Percentiles rank a stretch among this genome's conserved stretches.
Evolutionary conservation across 2,888 invertebrate species (phyloP).

Genomic region (Luperina testacea): DNA sequence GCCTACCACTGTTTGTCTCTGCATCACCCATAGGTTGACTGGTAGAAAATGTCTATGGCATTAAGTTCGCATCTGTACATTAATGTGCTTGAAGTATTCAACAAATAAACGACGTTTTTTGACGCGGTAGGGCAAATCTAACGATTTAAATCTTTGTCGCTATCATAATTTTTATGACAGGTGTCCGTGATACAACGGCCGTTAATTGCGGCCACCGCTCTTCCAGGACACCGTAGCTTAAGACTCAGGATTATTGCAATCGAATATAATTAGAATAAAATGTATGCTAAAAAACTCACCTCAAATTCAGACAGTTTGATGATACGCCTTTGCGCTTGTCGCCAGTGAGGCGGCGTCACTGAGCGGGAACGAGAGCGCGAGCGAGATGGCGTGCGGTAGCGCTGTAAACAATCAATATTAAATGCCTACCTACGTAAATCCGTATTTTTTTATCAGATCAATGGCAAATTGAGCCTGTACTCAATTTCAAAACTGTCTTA

Average conservation of each 20-base stretch:
- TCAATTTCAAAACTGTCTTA: not conserved
- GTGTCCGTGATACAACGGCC: no score
- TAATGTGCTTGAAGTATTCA: no score
- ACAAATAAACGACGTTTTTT: no score
- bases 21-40: no score
- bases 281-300: conserved; percentile 75
- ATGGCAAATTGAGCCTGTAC: not conserved
- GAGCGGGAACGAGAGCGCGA: conserved; percentile 96
- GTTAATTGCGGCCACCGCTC: no score
- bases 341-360: conserved; percentile 98
- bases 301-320: conserved; percentile 95
- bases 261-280: not conserved
- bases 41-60: no score
- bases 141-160: no score
- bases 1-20: no score
- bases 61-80: no score
- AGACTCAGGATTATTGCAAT: conserved; percentile 11
- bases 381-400: conserved; percentile 96
- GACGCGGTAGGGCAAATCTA: no score
- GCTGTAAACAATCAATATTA: conserved; percentile 83
- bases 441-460: not conserved
- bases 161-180: no score
- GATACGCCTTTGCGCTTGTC: conserved; percentile 95
- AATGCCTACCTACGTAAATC: not conserved
- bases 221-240: no score